These are phyloP conservation scores for Eudasyphora cyanicolor DNA, from an alignment of 2,888 invertebrate species.

Conservation along the genomic window DNA sequence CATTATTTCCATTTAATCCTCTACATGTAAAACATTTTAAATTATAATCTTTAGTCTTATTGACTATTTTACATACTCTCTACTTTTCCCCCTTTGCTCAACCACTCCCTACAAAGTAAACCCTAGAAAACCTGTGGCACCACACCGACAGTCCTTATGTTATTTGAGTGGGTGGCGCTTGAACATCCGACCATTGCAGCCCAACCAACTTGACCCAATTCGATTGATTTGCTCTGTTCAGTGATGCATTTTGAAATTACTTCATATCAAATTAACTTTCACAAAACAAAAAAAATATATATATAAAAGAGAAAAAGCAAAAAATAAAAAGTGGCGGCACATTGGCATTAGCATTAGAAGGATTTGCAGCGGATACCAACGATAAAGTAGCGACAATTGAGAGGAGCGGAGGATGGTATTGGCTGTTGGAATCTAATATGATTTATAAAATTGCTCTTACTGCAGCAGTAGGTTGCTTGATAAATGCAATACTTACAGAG, in stretches of 20 bases:
- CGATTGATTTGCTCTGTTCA: conserved; percentile 62
- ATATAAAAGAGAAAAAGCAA: too few species aligned
- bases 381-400: background rate
- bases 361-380: background rate
- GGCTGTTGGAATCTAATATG: background rate
- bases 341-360: background rate
- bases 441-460: background rate
- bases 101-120: too few species aligned
- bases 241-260: conserved; percentile 55
- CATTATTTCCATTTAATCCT: too few species aligned
- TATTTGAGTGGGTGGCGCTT: too few species aligned
- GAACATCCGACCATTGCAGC: background rate
- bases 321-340: background rate
- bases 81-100: too few species aligned
- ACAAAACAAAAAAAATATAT: background rate
- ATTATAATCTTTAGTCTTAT: too few species aligned
- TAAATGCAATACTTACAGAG: background rate
- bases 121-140: background rate
- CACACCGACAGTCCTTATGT: background rate
- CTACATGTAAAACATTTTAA: too few species aligned
- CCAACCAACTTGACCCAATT: conserved; percentile 66
- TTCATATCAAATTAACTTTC: conserved; percentile 54
- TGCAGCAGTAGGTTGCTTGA: background rate
- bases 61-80: too few species aligned
- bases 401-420: background rate